Base-by-base conservation (phyloP, 2,113 vertebrate genomes). In the Chionodraco myersi region DNA sequence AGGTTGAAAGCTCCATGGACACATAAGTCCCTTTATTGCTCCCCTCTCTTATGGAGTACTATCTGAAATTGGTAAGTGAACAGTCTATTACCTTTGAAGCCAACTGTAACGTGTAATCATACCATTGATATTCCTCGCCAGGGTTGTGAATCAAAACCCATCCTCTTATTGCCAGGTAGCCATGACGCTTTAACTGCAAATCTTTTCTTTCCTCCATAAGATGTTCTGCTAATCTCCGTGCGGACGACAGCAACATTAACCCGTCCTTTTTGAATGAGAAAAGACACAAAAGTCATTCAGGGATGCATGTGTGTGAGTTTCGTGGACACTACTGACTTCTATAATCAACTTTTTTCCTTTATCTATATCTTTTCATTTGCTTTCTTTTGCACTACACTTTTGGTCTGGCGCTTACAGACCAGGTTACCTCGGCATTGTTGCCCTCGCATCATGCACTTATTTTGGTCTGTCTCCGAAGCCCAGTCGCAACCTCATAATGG, bases 331-430 rank as follows among this genome's bases (percentile, higher is more conserved):
- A 89, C 89, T 92, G 89, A 93, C 88, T 94, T 91, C 87, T 92
- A 75, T 68, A 79, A 89, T 91, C 52, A 30, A 89, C 84, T 67
- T 87, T 75, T 87, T 91, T 89, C 86, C 80, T 88, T 74, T 86
- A 63, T 89, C 86, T 90, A 91, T 80, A 63, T 77, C 86, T 92
- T 75, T 85, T 82, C n/a, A 18, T 92, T 91, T 92, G 90, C 92
- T 95, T 95, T 95, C 88, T 92, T 95, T 95, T 95, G 94, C 94
- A 95, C 94, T 95, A 93, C 92, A 92, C 89, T 64, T 93, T 94
- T 88, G 90, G 90, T 94, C 92, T 94, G 90, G 93, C 83, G 82
- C 89, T 93, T 62, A 75, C 92, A 92, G 93, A 94, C 93, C 92
- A 91, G 90, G 94, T 95, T 95, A 95, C 94, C 95, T 95, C 94